These are phyloP conservation scores for Thamnophis elegans DNA, from an alignment of 2,797 vertebrate species.

Conservation along the genomic window DNA sequence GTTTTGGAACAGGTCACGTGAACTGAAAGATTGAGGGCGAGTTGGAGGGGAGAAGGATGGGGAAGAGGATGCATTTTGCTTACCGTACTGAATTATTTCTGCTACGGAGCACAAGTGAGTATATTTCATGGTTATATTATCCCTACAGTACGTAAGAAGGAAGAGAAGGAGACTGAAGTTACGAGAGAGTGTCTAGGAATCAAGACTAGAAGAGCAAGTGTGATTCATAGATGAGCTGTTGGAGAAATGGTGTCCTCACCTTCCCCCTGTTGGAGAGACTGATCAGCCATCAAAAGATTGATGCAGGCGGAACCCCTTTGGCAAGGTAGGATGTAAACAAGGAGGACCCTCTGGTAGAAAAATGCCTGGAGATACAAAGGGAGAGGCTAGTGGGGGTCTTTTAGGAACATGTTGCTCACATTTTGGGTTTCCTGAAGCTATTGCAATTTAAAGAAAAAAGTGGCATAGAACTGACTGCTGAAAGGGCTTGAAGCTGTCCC, in stretches of 20 bases:
- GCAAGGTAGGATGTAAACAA: not conserved
- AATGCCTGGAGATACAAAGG: not conserved
- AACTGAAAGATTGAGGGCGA: not conserved
- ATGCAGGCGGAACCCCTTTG: not conserved
- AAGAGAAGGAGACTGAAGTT: not conserved
- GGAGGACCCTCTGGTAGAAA: not conserved
- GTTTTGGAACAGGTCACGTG: conserved; percentile 1
- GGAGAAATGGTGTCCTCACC: not conserved
- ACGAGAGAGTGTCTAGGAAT: not conserved
- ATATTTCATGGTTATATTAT: not conserved
- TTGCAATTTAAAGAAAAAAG: no score
- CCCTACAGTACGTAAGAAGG: not conserved
- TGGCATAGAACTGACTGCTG: not conserved
- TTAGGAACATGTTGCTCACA: not conserved
- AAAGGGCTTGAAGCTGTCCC: not conserved
- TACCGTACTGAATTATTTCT: not conserved
- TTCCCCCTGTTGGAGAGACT: not conserved
- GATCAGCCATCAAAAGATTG: not conserved
- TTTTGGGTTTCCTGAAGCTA: not conserved
- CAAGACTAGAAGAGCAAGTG: not conserved
- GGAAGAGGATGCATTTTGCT: not conserved
- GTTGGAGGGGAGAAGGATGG: no score
- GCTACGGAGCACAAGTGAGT: not conserved
- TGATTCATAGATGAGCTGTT: not conserved
- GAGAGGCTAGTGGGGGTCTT: not conserved